Evolutionary conservation across 2,797 vertebrate genomes (phyloP), one percentile per base, ranked within the genome.

Genomic region (Rhynchonycteris naso): DNA sequence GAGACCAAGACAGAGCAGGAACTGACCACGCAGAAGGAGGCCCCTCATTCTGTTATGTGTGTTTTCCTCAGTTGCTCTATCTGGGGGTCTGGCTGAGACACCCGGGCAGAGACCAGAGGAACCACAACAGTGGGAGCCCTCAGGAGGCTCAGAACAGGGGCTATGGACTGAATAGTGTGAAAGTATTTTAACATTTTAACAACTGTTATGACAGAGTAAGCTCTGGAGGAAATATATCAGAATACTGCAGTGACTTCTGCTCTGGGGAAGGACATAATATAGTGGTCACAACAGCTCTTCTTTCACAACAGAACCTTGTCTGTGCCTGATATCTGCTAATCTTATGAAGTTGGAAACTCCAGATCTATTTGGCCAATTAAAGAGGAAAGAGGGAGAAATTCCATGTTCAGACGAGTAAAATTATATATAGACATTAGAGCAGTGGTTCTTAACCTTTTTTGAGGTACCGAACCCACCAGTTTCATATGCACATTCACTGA

Each of bases 51-150:
- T 21, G 12, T 65, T 33, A 0, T 28, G 6, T 38, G 12, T 15
- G 54, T 61, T n/a, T 58, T 0, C 13, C 21, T 78, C 15, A 26
- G 10, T 18, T 30, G 21, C 38, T 21, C 0, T n/a, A 6, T 66
- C 35, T 56, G 61, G 26, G 2, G 1, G 0, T 63, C 11, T 33
- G 19, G 0, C 24, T 15, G 58, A 28, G 9, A 21, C 22, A 24
- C 0, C 12, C 12, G 4, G 14, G 15, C 26, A 76, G 14, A 80
- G 54, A 58, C 4, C 2, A 83, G 35, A 54, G 10, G 54, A 30
- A 15, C 3, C 33, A 12, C 54, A 21, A 26, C 1, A 2, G 5
- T 4, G 2, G 24, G 12, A 19, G 0, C 4, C 15, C 2, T 71
- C 9, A 1, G 10, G 24, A 80, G 65, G 4, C 7, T 71, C 33